Evolutionary conservation across 2,113 vertebrate species (phyloP), one percentile per base, ranked within the genome.

Genomic region (Heptranchias perlo): DNA sequence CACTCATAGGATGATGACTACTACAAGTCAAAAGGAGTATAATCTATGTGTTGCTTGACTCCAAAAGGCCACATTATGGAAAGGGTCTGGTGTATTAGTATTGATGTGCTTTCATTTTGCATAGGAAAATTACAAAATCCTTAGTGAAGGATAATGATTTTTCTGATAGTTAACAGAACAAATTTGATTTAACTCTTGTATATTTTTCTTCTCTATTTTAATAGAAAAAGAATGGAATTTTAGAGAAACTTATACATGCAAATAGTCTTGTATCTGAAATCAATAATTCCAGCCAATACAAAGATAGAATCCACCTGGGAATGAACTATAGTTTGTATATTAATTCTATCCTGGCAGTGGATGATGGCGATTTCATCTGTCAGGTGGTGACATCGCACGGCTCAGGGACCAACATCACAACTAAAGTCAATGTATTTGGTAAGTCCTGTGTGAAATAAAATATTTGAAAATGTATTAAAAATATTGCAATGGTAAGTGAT

Each of bases 351-450:
- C 25, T 91, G 87, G 7, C 49, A 35, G 87, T 91, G 87, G 87
- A 91, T 91, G 87, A 91, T 35, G 54, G 87, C 0, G 87, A 91
- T 35, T 91, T 58, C 52, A 58, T 91, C 31, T 91, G 87, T 91
- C 87, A 58, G 87, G 52, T 91, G 23, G 49, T 14, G 52, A 91
- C 87, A 91, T 58, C 49, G 16, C 4, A 58, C 25, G 52, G 16
- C 49, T 52, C 7, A 91, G 52, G 49, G 31, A 58, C 35, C 52
- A 91, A 52, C 31, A 35, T 31, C 49, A 91, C 54, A 91, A 91
- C 8, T 91, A 58, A 58, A 91, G 87, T 91, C 28, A 58, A 91
- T n/a, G 54, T 91, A 91, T 91, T 91, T 91, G 87, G 87, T 91
- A 91, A 91, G 87, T 58, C 52, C 3, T 1, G 16, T 58, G 39